Base-by-base conservation (phyloP, 2,113 vertebrate genomes). In the Spea multiplicata region DNA sequence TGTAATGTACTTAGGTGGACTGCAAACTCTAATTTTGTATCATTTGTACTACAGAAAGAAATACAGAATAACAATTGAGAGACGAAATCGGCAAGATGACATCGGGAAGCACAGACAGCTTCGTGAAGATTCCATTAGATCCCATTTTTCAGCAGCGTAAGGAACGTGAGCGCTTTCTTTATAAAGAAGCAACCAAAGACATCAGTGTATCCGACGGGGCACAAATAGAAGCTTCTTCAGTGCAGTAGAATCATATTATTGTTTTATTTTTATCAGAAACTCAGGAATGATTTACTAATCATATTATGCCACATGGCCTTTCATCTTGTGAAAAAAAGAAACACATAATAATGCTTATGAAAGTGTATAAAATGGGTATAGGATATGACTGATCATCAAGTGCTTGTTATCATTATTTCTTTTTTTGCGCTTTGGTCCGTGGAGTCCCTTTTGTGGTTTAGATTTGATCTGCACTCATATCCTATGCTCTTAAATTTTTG, bases 61-160 rank as follows among this genome's bases (percentile, higher is more conserved):
- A 88, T 99, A 97, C 91, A 95, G 93, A 92, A 97, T 99, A 87
- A 98, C 95, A 84, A 97, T 99, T 83, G 96, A 98, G 89, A 94
- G 96, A n/a, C 90, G 96, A 86, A 92, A 85, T 69, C 93, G 82
- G 14, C 87, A 86, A 66, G 95, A 97, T 74, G 96, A 95, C 82
- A 82, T 90, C 5, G 92, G 95, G 75, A 99, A 99, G 81, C 96
- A 98, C 87, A 93, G 94, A n/a, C 96, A 99, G 83, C 82, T 99
- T 84, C 89, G 96, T 78, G 96, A 99, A 88, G 96, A 98, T 89
- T 99, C 96, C 88, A 97, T 99, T 86, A 93, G 96, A 90, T 98
- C 97, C 13, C 94, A 96, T 90, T 95, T 97, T 90, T 98, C 97
- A 0, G 92, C 97, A 44, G 95, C 96, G 62, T 96, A 94, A 82